Evolutionary conservation across 2,888 invertebrate species (phyloP).

Genomic region (Calliopum simillimum): DNA sequence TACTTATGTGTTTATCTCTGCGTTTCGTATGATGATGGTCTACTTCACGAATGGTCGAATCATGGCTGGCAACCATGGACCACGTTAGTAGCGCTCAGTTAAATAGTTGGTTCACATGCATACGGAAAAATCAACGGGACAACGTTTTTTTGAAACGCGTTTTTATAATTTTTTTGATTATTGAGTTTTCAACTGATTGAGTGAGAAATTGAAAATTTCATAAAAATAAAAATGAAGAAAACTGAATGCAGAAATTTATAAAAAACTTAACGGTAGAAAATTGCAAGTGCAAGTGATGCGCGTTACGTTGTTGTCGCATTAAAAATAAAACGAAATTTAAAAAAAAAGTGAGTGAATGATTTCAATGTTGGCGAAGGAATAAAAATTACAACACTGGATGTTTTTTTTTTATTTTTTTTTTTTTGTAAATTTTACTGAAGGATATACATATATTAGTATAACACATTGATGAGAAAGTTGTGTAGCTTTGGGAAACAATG

Average conservation of each 20-base stretch:
- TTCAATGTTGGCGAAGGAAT: background rate
- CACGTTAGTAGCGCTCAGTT: slow-evolving; percentile 52
- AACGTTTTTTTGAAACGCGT: slow-evolving; percentile 63
- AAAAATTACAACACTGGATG: background rate
- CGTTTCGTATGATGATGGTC: slow-evolving; percentile 40
- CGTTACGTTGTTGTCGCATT: too few species aligned
- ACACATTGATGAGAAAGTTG: too few species aligned
- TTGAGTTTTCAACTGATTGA: slow-evolving; percentile 1
- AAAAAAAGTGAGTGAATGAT: background rate
- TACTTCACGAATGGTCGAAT: slow-evolving; percentile 41
- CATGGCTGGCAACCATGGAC: slow-evolving; percentile 36
- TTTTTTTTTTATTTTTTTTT: background rate
- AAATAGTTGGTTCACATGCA: slow-evolving; percentile 67
- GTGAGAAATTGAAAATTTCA: too few species aligned
- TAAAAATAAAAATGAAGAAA: too few species aligned
- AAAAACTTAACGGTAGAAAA: too few species aligned
- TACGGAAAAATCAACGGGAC: slow-evolving; percentile 61
- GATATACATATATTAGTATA: too few species aligned
- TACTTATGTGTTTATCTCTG: slow-evolving; percentile 42
- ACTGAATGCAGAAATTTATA: too few species aligned
- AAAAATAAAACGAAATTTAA: background rate
- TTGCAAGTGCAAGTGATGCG: too few species aligned
- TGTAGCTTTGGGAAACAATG: too few species aligned
- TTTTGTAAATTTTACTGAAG: too few species aligned
- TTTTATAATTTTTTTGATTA: slow-evolving; percentile 56